Evolutionary conservation across 2,113 vertebrate species (phyloP).

Genomic region (Gobiocypris rarus): DNA sequence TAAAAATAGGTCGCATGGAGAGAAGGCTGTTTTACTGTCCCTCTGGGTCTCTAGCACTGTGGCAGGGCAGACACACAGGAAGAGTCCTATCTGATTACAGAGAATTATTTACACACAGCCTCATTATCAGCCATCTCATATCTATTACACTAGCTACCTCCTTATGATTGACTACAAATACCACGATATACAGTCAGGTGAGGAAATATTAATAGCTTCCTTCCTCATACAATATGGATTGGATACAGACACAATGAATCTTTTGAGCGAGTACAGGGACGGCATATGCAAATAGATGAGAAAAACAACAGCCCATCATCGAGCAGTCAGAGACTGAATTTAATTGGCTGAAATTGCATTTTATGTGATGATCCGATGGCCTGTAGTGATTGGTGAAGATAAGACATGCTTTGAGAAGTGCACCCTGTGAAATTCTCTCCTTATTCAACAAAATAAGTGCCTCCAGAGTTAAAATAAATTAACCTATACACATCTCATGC

Average conservation of each 20-base stretch:
- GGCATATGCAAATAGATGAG: neutral
- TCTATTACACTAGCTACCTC: slow-evolving; percentile 19
- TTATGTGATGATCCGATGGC: neutral
- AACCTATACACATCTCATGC: neutral
- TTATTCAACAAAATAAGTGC: neutral
- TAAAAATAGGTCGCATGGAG: slow-evolving; percentile 45
- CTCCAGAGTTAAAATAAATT: neutral
- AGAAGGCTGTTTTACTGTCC: slow-evolving; percentile 42
- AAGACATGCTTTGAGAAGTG: neutral
- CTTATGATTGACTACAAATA: slow-evolving; percentile 48
- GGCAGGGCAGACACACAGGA: slow-evolving; percentile 45
- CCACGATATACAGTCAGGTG: slow-evolving; percentile 41
- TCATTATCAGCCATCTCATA: slow-evolving; percentile 46
- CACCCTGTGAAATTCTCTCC: neutral
- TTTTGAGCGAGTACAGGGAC: slow-evolving; percentile 6
- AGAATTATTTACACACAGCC: slow-evolving; percentile 61
- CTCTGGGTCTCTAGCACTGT: slow-evolving; percentile 36
- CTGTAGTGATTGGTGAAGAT: slow-evolving; percentile 10
- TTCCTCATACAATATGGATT: slow-evolving; percentile 30
- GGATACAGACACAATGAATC: neutral
- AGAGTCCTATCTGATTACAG: slow-evolving; percentile 54
- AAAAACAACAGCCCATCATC: slow-evolving; percentile 8
- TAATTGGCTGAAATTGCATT: slow-evolving; percentile 42
- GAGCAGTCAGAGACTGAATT: slow-evolving; percentile 29
- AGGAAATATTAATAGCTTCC: slow-evolving; percentile 51